A percentile compares a stretch with the other conserved stretches of the same genome.
Conservation (phyloP, 2,888 invertebrate species). For the Agriotes lineatus region DNA sequence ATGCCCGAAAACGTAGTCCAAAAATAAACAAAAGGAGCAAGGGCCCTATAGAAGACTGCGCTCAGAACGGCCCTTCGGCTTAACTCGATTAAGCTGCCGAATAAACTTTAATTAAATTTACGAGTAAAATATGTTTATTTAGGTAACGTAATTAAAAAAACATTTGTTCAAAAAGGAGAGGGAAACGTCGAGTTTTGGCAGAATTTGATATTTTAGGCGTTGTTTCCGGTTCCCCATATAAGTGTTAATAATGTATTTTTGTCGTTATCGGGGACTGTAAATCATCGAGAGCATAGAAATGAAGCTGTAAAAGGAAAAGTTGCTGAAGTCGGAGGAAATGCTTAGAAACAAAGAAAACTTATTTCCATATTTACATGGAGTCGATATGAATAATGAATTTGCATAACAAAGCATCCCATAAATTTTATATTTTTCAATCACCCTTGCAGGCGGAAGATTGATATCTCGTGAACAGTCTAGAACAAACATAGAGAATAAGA, state of each 20-base stretch:
- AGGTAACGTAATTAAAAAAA: too few species aligned
- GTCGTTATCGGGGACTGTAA: neutral
- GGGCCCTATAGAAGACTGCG: too few species aligned
- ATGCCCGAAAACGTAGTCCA: neutral
- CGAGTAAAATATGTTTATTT: too few species aligned
- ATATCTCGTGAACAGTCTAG: slow-evolving; percentile 34
- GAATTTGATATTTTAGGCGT: neutral
- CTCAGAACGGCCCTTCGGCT: too few species aligned
- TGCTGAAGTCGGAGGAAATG: slow-evolving; percentile 4
- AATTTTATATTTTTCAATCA: slow-evolving; percentile 52
- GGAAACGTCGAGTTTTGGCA: too few species aligned
- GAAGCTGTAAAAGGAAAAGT: neutral
- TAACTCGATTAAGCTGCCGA: too few species aligned
- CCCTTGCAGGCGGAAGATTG: slow-evolving; percentile 43
- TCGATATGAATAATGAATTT: slow-evolving; percentile 48
- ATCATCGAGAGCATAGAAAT: neutral
- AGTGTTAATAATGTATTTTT: slow-evolving; percentile 20
- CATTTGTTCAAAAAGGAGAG: too few species aligned
- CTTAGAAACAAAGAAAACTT: slow-evolving; percentile 27
- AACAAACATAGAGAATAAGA: slow-evolving; percentile 38
- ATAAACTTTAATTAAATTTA: too few species aligned
- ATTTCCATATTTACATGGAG: slow-evolving; percentile 34
- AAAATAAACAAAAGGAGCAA: too few species aligned
- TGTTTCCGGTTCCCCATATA: neutral
- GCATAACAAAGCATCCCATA: slow-evolving; percentile 49